Evolutionary conservation across 37 sponge, comb jelly and placozoan genomes (phyloP), one percentile per base, ranked within the genome.

Genomic region (Axinella damicornis): DNA sequence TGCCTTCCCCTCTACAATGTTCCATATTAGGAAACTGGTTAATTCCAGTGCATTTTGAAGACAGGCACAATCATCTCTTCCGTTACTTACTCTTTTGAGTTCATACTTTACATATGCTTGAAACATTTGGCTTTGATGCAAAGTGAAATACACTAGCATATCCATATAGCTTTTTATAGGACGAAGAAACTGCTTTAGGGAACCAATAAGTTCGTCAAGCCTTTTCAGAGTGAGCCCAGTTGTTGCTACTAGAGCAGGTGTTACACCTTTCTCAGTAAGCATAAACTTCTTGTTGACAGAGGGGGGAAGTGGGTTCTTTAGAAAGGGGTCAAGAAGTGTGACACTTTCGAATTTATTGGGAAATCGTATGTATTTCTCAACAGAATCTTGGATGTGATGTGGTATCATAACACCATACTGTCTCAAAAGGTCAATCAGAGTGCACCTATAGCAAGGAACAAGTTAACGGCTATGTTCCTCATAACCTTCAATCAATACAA

Each of bases 41-140:
- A 5, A 21, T 20, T 65, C 67, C 38, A 79, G 37, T 63, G 80
- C 80, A n/a, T n/a, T n/a, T n/a, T n/a, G n/a, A n/a, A n/a, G n/a
- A n/a, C n/a, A n/a, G n/a, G n/a, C n/a, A n/a, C n/a, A n/a, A n/a
- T n/a, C 9, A 9, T 46, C 46, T 12, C 46, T 9, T 46, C 46
- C 46, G 4, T 4, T 46, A 46, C 9, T 46, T 4, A 12, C 4
- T 46, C 28, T 28, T 55, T 73, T 24, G 4, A 73, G 28, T 4
- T 73, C 25, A n/a, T 73, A 53, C 54, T 20, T 30, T 22, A 73
- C 18, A 39, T 73, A 55, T 73, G 39, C 40, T 31, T 40, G 14
- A 73, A 73, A 73, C 53, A 73, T 73, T 28, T 13, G 54, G 53
- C 74, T 73, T 39, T 46, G 17, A 17, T 73, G 74, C 5, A 73